A percentile compares a stretch with the other conserved stretches of the same genome.
These are phyloP conservation scores for Psittacula echo DNA, from an alignment of 2,797 vertebrate species.

Conservation along the genomic window DNA sequence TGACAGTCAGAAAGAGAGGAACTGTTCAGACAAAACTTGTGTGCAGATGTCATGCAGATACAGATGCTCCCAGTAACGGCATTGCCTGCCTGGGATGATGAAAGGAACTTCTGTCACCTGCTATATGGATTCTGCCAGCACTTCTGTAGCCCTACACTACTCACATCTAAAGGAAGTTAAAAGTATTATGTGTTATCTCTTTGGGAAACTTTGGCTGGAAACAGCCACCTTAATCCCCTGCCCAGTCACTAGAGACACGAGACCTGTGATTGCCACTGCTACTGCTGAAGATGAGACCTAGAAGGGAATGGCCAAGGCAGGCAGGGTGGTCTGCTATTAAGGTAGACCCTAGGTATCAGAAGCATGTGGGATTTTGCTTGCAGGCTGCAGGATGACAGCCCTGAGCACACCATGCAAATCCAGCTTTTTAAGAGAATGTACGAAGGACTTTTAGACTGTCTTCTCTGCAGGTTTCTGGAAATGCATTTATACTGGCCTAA, in stretches of 20 bases:
- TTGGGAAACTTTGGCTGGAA: neutral
- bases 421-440: neutral
- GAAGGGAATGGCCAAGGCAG: neutral
- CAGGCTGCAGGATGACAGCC: neutral
- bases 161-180: neutral
- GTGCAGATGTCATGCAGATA: neutral
- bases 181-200: neutral
- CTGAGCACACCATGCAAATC: rapidly evolving
- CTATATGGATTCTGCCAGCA: neutral
- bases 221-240: neutral
- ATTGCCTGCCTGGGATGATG: no score
- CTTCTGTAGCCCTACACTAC: neutral
- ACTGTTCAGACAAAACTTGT: neutral
- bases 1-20: neutral
- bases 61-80: neutral
- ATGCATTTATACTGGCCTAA: neutral
- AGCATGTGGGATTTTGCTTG: neutral
- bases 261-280: neutral
- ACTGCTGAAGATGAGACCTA: neutral
- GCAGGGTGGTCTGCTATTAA: rapidly evolving
- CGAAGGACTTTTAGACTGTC: neutral
- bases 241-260: rapidly evolving
- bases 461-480: neutral
- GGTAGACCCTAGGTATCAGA: neutral
- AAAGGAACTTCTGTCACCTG: neutral